Percentiles rank a stretch among this genome's conserved stretches.
Conservation (phyloP, 2,797 vertebrate species). For the Siniperca undulata region DNA sequence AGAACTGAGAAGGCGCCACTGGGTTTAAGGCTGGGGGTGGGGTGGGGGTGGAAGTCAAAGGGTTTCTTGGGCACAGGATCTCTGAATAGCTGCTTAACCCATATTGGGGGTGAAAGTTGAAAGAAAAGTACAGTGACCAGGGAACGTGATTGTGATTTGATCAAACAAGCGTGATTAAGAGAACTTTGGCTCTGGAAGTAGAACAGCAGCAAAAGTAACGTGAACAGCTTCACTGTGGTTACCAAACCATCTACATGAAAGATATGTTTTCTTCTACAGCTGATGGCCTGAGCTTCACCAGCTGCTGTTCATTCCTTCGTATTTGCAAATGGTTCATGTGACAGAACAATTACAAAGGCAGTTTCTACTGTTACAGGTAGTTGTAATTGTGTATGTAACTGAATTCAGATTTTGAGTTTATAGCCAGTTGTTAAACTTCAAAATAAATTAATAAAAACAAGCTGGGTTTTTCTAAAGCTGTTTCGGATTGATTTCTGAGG, state of each 20-base stretch:
- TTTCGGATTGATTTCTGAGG: not conserved
- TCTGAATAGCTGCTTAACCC: conserved; percentile 67
- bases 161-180: not conserved
- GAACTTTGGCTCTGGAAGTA: conserved; percentile 6
- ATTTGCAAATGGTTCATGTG: conserved; percentile 26
- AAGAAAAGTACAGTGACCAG: conserved; percentile 46
- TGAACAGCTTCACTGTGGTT: not conserved
- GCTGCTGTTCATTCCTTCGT: conserved; percentile 14
- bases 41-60: conserved; percentile 10
- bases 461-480: conserved; percentile 26
- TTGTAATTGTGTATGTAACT: conserved; percentile 29
- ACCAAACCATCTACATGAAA: not conserved
- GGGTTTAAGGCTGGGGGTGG: not conserved
- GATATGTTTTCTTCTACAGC: not conserved
- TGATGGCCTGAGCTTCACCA: not conserved
- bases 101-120: conserved; percentile 79
- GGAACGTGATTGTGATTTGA: conserved; percentile 20
- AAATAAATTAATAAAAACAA: conserved; percentile 42
- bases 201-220: too few relatives aligned
- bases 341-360: not conserved
- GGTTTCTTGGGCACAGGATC: conserved; percentile 20
- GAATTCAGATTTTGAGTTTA: conserved; percentile 9
- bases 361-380: conserved; percentile 10
- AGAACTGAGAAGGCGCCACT: conserved; percentile 84
- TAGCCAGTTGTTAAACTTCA: conserved; percentile 17